Evolutionary conservation across 2,113 vertebrate species (phyloP).

Genomic region (Odontesthes bonariensis): DNA sequence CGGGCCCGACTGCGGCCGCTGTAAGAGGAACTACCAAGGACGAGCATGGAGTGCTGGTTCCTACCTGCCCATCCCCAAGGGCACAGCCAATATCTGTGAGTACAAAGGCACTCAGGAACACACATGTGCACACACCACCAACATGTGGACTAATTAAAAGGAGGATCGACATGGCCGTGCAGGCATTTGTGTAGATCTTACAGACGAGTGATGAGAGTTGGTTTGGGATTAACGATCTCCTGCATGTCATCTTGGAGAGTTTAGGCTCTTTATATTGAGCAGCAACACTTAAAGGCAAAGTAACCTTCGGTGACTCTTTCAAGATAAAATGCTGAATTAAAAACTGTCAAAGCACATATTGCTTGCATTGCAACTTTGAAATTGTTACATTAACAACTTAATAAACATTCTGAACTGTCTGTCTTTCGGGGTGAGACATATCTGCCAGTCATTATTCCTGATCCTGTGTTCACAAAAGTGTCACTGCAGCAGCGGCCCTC

Average conservation of each 20-base stretch:
- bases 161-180: neutral
- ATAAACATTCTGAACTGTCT: neutral
- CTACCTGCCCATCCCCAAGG: slow-evolving; percentile 98
- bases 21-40: slow-evolving; percentile 98
- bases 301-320: neutral
- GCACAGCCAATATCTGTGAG: slow-evolving; percentile 99
- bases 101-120: slow-evolving; percentile 67
- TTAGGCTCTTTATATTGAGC: slow-evolving; percentile 2
- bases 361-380: neutral
- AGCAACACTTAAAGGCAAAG: slow-evolving; percentile 13
- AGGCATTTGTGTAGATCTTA: neutral
- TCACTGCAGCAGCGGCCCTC: neutral
- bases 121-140: slow-evolving; percentile 17
- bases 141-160: slow-evolving; percentile 15
- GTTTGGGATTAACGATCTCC: slow-evolving; percentile 32
- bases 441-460: too few species aligned
- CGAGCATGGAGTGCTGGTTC: slow-evolving; percentile 95
- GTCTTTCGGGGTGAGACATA: too few species aligned
- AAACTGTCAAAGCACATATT: neutral
- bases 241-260: slow-evolving; percentile 9
- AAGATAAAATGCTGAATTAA: neutral
- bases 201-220: slow-evolving; percentile 7
- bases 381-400: neutral
- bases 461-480: too few species aligned
- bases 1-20: slow-evolving; percentile 96